A percentile compares a stretch with the other conserved stretches of the same genome.
These are phyloP conservation scores for Orycteropus afer DNA, from an alignment of 2,113 vertebrate genomes.

Conservation along the genomic window DNA sequence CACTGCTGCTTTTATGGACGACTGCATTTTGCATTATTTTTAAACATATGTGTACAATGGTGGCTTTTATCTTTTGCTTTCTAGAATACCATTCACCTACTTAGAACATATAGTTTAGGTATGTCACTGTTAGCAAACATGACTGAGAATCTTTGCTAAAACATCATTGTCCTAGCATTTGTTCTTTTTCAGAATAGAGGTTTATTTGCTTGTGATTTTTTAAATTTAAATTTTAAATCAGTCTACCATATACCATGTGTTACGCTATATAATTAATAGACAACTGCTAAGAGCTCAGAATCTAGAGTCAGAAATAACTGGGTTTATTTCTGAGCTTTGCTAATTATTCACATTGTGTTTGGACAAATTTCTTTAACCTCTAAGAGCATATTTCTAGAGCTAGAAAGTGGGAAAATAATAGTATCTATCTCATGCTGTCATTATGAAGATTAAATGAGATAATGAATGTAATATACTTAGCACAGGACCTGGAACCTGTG, in stretches of 20 bases:
- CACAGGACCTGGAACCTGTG: neutral
- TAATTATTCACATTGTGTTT: neutral
- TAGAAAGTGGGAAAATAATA: neutral
- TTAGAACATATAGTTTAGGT: neutral
- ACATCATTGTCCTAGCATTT: neutral
- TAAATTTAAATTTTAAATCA: neutral
- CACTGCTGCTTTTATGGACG: slow-evolving; percentile 85
- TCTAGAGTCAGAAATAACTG: neutral
- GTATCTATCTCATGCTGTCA: neutral
- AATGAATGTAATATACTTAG: neutral
- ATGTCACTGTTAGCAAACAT: neutral
- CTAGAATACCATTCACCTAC: neutral
- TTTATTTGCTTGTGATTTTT: neutral
- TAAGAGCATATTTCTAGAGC: neutral
- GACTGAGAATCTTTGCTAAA: neutral
- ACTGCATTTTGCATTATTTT: slow-evolving; percentile 82
- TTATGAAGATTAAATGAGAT: slow-evolving; percentile 11
- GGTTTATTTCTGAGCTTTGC: slow-evolving; percentile 4
- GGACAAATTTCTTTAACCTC: neutral
- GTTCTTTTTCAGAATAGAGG: neutral
- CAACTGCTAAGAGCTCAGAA: neutral
- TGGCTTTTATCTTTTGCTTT: slow-evolving; percentile 42
- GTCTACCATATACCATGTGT: neutral
- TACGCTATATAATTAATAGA: neutral
- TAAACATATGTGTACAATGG: slow-evolving; percentile 70